These are phyloP conservation scores for Nomada flava DNA, from an alignment of 2,888 invertebrate genomes.

Conservation along the genomic window DNA sequence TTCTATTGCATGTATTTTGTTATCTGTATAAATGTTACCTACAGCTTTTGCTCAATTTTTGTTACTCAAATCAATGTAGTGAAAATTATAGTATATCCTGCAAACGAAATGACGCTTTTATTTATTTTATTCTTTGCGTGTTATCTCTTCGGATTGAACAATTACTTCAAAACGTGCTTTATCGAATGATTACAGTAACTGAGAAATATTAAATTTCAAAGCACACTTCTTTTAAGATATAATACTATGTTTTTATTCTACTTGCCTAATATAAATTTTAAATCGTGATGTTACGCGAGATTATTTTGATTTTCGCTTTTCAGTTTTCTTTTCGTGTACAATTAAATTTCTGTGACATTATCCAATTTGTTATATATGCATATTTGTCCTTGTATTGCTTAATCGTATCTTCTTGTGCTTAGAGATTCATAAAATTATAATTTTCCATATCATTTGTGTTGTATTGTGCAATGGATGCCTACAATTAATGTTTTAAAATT, in stretches of 20 bases:
- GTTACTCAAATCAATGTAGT: constrained; percentile 13
- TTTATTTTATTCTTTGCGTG: neutral
- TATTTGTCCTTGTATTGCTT: no score
- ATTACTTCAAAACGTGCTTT: neutral
- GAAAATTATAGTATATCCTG: neutral
- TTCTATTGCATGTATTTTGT: constrained; percentile 24
- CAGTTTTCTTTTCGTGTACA: no score
- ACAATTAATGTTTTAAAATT: constrained; percentile 10
- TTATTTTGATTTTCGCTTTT: no score
- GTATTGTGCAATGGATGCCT: constrained; percentile 6
- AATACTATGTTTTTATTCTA: neutral
- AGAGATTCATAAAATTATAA: no score
- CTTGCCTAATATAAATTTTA: constrained; percentile 4
- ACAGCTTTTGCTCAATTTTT: constrained; percentile 24
- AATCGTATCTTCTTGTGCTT: no score
- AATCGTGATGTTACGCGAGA: no score
- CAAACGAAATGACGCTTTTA: neutral
- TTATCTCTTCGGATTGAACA: neutral
- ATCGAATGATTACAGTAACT: neutral
- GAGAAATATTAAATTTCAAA: neutral
- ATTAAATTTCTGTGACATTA: no score
- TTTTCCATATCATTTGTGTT: neutral
- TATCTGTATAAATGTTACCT: constrained; percentile 4
- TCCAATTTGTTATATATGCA: no score
- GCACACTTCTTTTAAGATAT: no score